A percentile compares a stretch with the other conserved stretches of the same genome.
phyloP scores from a whole-genome alignment of 2,113 vertebrate genomes.

The Raphicerus campestris region DNA sequence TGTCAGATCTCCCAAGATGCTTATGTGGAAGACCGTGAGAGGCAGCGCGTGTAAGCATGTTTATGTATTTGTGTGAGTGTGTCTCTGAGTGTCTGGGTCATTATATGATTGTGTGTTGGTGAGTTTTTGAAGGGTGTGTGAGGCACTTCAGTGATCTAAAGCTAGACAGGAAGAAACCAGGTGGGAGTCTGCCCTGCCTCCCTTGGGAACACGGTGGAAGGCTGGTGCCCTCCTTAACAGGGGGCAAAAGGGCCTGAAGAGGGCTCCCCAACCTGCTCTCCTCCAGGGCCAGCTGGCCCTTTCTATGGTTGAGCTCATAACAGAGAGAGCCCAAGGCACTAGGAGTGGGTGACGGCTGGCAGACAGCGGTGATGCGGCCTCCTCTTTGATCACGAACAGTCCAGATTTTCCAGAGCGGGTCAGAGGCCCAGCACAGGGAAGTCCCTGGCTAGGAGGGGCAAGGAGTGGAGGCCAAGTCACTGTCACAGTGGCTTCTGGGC shows the following conservation, averaged over 20 bases:
- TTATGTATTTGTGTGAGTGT: background rate
- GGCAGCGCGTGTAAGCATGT: background rate
- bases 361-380: background rate
- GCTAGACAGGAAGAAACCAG: background rate
- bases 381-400: slow-evolving; percentile 8
- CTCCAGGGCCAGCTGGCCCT: background rate
- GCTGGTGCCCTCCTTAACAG: background rate
- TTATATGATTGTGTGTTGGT: background rate
- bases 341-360: background rate
- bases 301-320: background rate
- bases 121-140: background rate
- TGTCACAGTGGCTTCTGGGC: background rate
- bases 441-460: slow-evolving; percentile 36
- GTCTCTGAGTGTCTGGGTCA: background rate
- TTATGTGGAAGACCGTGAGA: background rate
- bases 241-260: background rate
- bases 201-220: background rate
- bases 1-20: background rate
- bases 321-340: background rate
- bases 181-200: background rate
- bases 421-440: slow-evolving; percentile 53
- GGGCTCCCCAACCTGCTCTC: background rate
- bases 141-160: background rate
- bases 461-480: background rate
- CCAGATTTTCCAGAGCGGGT: slow-evolving; percentile 47